Conservation (phyloP, 1,140 invertebrate genomes). For the Pogonus chalceus region DNA sequence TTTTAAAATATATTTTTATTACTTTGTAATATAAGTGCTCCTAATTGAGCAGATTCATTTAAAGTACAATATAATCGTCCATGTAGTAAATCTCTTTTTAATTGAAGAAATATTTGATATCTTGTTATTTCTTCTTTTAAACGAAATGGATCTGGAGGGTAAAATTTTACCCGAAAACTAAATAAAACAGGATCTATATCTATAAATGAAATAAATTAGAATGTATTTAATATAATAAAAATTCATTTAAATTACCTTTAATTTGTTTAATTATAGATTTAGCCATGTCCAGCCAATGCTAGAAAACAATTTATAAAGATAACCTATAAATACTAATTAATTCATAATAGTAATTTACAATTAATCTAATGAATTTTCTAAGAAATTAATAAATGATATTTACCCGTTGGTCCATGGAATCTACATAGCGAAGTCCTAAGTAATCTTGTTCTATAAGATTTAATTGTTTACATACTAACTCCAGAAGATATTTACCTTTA, state of each 20-base stretch:
- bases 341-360: slow-evolving; percentile 1
- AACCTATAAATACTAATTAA: not conserved
- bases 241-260: slow-evolving; percentile 58
- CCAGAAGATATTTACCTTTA: slow-evolving; percentile 86
- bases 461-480: slow-evolving; percentile 86
- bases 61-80: slow-evolving; percentile 85
- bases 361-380: slow-evolving; percentile 2
- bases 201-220: slow-evolving; percentile 34
- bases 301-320: slow-evolving; percentile 37
- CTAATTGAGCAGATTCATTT: slow-evolving; percentile 79
- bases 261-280: slow-evolving; percentile 91
- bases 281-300: slow-evolving; percentile 94
- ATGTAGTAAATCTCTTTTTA: slow-evolving; percentile 89
- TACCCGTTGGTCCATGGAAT: slow-evolving; percentile 86
- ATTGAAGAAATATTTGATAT: slow-evolving; percentile 88
- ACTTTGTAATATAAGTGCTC: slow-evolving; percentile 91
- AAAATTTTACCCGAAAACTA: slow-evolving; percentile 90
- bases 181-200: slow-evolving; percentile 80
- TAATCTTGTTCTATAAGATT: slow-evolving; percentile 95
- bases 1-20: too few relatives aligned
- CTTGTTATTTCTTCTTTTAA: slow-evolving; percentile 80
- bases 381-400: too few relatives aligned
- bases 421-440: slow-evolving; percentile 92
- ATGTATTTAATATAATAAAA: slow-evolving; percentile 8
- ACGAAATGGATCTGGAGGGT: slow-evolving; percentile 78